Percentiles rank a stretch among this genome's conserved stretches.
Conservation (phyloP, 1,140 invertebrate genomes). For the Drosophila lacteicornis region DNA sequence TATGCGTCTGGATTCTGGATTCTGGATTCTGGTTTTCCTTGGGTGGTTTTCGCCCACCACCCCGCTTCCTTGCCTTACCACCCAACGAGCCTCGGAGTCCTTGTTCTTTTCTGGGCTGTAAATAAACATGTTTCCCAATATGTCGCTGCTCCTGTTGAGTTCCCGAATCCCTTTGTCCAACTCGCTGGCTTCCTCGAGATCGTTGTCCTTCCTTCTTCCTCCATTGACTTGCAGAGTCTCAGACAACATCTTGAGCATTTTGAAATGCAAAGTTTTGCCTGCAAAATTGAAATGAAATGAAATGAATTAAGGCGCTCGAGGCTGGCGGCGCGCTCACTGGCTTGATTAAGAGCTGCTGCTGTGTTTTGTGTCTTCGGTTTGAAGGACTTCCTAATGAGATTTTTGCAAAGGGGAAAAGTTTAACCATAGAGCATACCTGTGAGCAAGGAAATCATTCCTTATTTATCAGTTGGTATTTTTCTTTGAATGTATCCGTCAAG, state of each 20-base stretch:
- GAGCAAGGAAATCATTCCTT: background rate
- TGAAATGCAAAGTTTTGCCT: slow-evolving; percentile 61
- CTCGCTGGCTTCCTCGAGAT: background rate
- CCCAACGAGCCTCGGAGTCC: slow-evolving; percentile 33
- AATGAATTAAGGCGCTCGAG: slow-evolving; percentile 56
- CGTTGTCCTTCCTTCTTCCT: background rate
- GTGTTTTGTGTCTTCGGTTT: background rate
- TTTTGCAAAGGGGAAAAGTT: background rate
- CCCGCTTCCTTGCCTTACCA: background rate
- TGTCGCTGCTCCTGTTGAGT: slow-evolving; percentile 47
- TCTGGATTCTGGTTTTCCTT: slow-evolving; percentile 23
- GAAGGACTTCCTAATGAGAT: slow-evolving; percentile 7
- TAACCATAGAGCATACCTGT: background rate
- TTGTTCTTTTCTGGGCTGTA: slow-evolving; percentile 67
- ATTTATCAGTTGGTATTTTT: background rate
- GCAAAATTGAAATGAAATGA: slow-evolving; percentile 57
- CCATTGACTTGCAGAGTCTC: background rate
- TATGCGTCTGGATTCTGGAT: slow-evolving; percentile 45
- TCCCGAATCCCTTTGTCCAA: slow-evolving; percentile 42
- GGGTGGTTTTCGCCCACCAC: slow-evolving; percentile 23
- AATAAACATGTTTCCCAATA: slow-evolving; percentile 80
- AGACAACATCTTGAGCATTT: slow-evolving; percentile 42
- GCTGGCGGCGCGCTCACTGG: background rate
- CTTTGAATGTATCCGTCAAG: background rate
- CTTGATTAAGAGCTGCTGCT: background rate